Conservation (phyloP, 2,888 invertebrate species). For the Augochlorella aurata region DNA sequence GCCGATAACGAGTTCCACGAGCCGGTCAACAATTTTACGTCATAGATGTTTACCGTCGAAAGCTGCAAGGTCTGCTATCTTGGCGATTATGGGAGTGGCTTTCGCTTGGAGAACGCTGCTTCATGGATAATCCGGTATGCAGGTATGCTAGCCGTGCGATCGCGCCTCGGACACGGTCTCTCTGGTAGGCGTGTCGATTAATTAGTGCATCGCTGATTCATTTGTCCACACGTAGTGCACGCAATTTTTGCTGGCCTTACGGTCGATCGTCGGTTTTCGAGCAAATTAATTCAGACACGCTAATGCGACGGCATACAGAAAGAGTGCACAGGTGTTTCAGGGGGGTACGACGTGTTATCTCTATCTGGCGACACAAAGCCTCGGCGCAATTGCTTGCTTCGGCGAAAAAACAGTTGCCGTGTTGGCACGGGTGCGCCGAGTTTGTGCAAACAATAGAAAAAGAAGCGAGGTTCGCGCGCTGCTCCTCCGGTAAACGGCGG, state of each 20-base stretch:
- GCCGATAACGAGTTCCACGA: constrained; percentile 3
- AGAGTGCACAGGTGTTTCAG: neutral
- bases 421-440: neutral
- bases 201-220: neutral
- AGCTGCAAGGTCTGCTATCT: constrained; percentile 6
- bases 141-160: no score
- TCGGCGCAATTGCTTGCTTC: neutral
- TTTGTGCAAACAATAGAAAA: neutral
- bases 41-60: constrained; percentile 26
- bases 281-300: neutral
- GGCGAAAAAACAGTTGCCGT: neutral
- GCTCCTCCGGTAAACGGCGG: neutral
- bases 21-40: constrained; percentile 36
- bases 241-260: neutral
- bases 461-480: neutral
- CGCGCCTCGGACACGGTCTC: no score
- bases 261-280: neutral
- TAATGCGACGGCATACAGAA: neutral
- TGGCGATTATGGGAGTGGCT: constrained; percentile 10
- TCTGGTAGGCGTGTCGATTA: no score
- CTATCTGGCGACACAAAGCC: neutral
- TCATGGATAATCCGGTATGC: neutral
- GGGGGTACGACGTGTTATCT: neutral
- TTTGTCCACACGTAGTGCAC: neutral
- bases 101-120: neutral